These are phyloP conservation scores for Tuberolachnus salignus DNA, from an alignment of 2,888 invertebrate species.

Conservation along the genomic window DNA sequence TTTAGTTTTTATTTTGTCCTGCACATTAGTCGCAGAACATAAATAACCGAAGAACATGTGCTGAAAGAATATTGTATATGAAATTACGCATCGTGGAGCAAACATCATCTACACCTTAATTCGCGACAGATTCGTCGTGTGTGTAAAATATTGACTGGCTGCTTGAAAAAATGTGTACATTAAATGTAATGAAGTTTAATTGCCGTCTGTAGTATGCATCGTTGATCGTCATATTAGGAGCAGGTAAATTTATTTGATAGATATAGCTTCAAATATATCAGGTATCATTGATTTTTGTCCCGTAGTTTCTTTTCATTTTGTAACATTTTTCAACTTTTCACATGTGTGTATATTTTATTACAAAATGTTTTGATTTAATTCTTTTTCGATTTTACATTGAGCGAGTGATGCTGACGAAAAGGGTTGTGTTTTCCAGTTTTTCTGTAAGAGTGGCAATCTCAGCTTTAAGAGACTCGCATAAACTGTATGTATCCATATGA, in stretches of 20 bases:
- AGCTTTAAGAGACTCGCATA: not conserved
- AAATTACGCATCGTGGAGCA: slow-evolving; percentile 58
- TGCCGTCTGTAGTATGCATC: slow-evolving; percentile 56
- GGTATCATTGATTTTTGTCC: slow-evolving; percentile 20
- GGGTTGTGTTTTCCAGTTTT: slow-evolving; percentile 25
- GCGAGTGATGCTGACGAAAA: not conserved
- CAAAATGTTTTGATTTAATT: slow-evolving; percentile 3
- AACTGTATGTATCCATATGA: slow-evolving; percentile 6
- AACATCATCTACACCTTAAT: slow-evolving; percentile 58
- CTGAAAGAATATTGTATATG: slow-evolving; percentile 56
- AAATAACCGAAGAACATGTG: slow-evolving; percentile 35
- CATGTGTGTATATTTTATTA: not conserved
- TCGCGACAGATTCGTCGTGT: slow-evolving; percentile 59
- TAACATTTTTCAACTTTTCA: slow-evolving; percentile 57
- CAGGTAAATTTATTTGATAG: slow-evolving; percentile 56
- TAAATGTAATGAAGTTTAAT: slow-evolving; percentile 55
- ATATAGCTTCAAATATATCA: slow-evolving; percentile 47
- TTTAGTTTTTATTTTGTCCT: slow-evolving; percentile 58
- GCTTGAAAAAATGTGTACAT: slow-evolving; percentile 54
- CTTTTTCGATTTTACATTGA: slow-evolving; percentile 21
- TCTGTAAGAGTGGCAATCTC: slow-evolving; percentile 3
- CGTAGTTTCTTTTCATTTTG: slow-evolving; percentile 38
- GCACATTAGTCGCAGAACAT: slow-evolving; percentile 31
- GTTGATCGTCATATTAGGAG: slow-evolving; percentile 57
- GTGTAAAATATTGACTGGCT: slow-evolving; percentile 58